Conservation (phyloP, 1,140 invertebrate genomes). For the Pectinophora gossypiella region DNA sequence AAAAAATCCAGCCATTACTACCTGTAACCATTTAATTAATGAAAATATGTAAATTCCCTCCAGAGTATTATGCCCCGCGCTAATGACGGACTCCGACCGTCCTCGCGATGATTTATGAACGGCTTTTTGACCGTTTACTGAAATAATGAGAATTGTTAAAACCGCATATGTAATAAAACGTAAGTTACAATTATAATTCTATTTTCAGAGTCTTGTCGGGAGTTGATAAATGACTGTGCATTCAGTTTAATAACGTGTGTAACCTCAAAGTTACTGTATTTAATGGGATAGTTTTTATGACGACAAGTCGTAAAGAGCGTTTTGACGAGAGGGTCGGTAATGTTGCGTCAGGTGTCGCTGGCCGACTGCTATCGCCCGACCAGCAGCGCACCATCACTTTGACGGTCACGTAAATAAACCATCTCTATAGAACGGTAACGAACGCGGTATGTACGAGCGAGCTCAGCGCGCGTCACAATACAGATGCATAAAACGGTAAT, state of each 20-base stretch:
- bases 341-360: neutral
- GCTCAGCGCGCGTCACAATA: too few relatives aligned
- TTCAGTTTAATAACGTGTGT: slow-evolving; percentile 1
- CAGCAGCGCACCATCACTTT: neutral
- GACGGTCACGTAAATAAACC: too few relatives aligned
- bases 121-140: slow-evolving; percentile 48
- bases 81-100: slow-evolving; percentile 37
- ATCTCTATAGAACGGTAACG: too few relatives aligned
- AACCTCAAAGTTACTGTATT: neutral
- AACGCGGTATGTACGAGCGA: too few relatives aligned
- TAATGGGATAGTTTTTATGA: too few relatives aligned
- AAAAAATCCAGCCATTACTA: neutral
- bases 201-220: neutral
- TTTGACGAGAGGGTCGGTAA: too few relatives aligned
- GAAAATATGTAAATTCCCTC: slow-evolving; percentile 62
- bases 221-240: neutral
- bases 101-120: slow-evolving; percentile 55
- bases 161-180: slow-evolving; percentile 23
- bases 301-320: too few relatives aligned
- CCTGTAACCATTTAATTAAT: slow-evolving; percentile 21
- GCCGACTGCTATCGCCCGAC: neutral
- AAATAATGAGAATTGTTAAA: slow-evolving; percentile 58
- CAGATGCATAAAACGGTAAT: too few relatives aligned
- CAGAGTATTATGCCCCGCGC: slow-evolving; percentile 22
- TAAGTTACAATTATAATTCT: slow-evolving; percentile 5